Evolutionary conservation across 2,113 vertebrate genomes (phyloP).

Genomic region (Xiphophorus couchianus): DNA sequence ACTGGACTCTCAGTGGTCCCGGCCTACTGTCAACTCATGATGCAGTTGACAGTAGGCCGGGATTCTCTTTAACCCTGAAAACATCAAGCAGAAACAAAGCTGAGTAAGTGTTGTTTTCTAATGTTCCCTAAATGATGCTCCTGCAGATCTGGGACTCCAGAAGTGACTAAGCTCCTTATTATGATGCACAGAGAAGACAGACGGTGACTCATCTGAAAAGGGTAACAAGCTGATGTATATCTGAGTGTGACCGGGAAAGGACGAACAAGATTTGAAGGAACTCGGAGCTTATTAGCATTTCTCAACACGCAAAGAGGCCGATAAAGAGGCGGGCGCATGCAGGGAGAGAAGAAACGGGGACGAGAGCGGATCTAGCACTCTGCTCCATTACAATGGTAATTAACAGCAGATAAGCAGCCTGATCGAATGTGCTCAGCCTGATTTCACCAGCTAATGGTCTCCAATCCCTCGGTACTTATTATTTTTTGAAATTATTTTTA

Average conservation of each 20-base stretch:
- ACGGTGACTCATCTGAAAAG: constrained; percentile 12
- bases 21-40: not conserved
- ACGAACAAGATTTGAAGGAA: constrained; percentile 18
- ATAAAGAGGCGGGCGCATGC: not conserved
- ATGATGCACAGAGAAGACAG: constrained; percentile 10
- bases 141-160: not conserved
- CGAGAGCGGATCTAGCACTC: constrained; percentile 17
- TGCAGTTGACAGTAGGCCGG: not conserved
- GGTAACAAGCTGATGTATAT: constrained; percentile 18
- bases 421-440: constrained; percentile 33
- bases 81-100: not conserved
- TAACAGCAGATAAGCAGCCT: constrained; percentile 60
- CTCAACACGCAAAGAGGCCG: constrained; percentile 7
- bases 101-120: not conserved
- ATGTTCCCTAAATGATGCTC: not conserved
- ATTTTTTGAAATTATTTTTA: constrained; percentile 22
- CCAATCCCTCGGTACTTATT: constrained; percentile 30
- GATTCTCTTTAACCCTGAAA: not conserved
- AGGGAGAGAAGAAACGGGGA: constrained; percentile 12
- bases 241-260: constrained; percentile 10
- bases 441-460: constrained; percentile 50
- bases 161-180: constrained; percentile 18
- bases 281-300: constrained; percentile 23
- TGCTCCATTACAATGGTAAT: constrained; percentile 55
- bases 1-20: not conserved